Percentiles rank a stretch among this genome's conserved stretches.
Evolutionary conservation across 2,888 invertebrate species (phyloP).

Genomic region (Andrena bucephala): DNA sequence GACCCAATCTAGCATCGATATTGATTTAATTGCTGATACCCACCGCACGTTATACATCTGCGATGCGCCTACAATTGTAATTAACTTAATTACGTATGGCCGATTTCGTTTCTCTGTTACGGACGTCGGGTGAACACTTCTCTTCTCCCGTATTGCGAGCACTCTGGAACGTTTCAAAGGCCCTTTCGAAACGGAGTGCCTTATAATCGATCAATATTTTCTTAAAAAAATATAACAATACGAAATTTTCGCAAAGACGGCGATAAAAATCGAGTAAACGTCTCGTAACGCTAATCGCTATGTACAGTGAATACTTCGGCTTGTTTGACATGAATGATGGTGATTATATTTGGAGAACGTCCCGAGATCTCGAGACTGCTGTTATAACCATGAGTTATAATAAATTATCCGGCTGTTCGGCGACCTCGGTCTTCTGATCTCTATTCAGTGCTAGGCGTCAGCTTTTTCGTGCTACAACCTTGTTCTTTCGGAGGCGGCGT

Average conservation of each 20-base stretch:
- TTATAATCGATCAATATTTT: neutral
- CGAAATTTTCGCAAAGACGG: neutral
- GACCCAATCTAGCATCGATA: neutral
- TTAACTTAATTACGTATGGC: neutral
- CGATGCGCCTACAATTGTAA: neutral
- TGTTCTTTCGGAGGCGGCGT: conserved; percentile 86
- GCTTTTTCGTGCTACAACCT: conserved; percentile 36
- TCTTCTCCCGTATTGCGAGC: neutral
- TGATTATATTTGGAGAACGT: conserved; percentile 12
- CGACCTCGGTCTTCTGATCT: neutral
- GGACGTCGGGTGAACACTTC: conserved; percentile 10
- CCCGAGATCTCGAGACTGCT: neutral
- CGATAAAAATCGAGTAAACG: conserved; percentile 7
- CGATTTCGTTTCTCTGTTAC: neutral
- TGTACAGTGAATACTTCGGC: conserved; percentile 22
- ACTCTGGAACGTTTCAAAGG: neutral
- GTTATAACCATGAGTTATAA: conserved; percentile 2
- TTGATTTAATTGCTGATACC: neutral
- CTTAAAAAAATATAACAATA: conserved; percentile 36
- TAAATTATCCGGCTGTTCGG: neutral
- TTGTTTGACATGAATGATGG: conserved; percentile 28
- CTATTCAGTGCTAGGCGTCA: neutral
- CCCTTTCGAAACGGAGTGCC: neutral
- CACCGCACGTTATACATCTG: neutral
- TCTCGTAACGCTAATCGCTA: neutral